phyloP scores from a whole-genome alignment of 2,797 vertebrate genomes.

The Falco rusticolus region DNA sequence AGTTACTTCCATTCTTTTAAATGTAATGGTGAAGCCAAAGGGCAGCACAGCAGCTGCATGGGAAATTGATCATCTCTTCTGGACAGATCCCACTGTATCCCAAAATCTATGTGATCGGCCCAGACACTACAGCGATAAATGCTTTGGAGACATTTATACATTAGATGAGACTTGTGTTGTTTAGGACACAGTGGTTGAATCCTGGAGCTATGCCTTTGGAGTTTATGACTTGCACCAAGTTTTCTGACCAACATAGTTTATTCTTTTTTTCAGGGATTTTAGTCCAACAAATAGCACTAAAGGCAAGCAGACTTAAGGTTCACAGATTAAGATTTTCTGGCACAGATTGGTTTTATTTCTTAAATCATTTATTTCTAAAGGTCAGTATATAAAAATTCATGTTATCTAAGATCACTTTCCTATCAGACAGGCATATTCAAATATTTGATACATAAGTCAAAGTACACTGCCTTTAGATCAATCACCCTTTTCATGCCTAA shows the following conservation, averaged over 20 bases:
- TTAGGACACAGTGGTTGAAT: background rate
- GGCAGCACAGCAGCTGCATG: background rate
- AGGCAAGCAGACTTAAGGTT: background rate
- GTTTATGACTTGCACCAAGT: background rate
- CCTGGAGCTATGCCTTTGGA: background rate
- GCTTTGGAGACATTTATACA: background rate
- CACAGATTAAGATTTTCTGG: background rate
- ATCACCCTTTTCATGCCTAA: background rate
- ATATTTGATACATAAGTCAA: background rate
- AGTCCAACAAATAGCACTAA: background rate
- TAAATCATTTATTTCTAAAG: background rate
- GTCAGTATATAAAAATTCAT: background rate
- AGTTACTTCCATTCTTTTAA: constrained; percentile 14
- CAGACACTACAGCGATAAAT: background rate
- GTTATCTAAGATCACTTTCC: background rate
- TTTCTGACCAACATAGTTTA: background rate
- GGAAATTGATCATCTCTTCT: background rate
- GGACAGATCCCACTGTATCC: background rate
- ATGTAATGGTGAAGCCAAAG: background rate
- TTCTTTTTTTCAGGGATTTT: background rate
- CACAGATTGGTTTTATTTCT: background rate
- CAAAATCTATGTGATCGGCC: background rate
- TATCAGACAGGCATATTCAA: background rate
- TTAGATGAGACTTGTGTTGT: background rate
- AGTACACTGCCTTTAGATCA: background rate